Evolutionary conservation across 2,888 invertebrate genomes (phyloP).

Genomic region (Automeris io): DNA sequence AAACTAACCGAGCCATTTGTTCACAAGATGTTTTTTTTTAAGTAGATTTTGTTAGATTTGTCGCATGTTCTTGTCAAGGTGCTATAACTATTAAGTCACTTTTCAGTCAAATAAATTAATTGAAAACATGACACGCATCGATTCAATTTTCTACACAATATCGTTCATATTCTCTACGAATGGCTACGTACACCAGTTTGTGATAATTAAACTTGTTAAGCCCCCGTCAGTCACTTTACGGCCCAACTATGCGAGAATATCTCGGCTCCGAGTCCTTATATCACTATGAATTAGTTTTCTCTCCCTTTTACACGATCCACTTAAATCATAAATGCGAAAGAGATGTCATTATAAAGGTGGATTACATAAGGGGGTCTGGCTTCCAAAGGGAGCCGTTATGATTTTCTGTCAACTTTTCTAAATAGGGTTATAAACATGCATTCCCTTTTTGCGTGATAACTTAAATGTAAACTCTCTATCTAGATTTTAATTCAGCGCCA

Average conservation of each 20-base stretch:
- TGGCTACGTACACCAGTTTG: background rate
- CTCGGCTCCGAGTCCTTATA: background rate
- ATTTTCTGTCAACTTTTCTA: background rate
- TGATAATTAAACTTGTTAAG: slow-evolving; percentile 39
- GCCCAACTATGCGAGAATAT: slow-evolving; percentile 8
- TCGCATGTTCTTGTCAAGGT: too few relatives aligned
- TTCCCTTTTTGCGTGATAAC: too few relatives aligned
- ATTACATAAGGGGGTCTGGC: background rate
- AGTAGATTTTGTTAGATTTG: too few relatives aligned
- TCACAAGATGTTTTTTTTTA: too few relatives aligned
- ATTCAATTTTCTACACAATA: background rate
- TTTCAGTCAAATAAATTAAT: background rate
- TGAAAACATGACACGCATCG: background rate
- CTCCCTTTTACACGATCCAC: background rate
- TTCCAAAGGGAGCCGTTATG: background rate
- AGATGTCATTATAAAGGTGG: background rate
- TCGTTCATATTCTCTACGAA: background rate
- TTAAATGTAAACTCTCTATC: too few relatives aligned
- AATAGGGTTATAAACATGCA: background rate
- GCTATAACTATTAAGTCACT: background rate
- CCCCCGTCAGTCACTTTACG: slow-evolving; percentile 25
- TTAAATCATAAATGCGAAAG: background rate
- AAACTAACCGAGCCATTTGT: too few relatives aligned
- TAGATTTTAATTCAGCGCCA: too few relatives aligned
- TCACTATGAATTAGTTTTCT: background rate